These are phyloP conservation scores for Trissolcus japonicus DNA, from an alignment of 2,888 invertebrate genomes.

Conservation along the genomic window DNA sequence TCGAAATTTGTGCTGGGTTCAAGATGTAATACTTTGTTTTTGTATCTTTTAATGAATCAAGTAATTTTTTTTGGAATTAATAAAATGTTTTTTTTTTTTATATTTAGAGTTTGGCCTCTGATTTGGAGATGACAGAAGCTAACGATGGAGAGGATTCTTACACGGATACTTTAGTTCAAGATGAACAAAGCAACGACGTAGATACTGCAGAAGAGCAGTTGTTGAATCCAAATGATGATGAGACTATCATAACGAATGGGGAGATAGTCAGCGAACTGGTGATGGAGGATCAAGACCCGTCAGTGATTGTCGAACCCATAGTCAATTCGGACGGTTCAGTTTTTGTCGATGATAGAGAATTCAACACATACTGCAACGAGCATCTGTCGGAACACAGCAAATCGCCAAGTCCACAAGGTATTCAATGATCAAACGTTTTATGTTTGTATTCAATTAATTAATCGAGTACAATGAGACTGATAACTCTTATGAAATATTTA, in stretches of 20 bases:
- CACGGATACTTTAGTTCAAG: slow-evolving; percentile 65
- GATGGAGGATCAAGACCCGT: slow-evolving; percentile 72
- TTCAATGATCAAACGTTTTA: background rate
- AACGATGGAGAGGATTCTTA: slow-evolving; percentile 72
- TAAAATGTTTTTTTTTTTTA: background rate
- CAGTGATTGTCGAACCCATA: slow-evolving; percentile 72
- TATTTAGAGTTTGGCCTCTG: slow-evolving; percentile 65
- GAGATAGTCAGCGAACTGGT: slow-evolving; percentile 72
- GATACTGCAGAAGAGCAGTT: slow-evolving; percentile 66
- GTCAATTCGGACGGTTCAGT: slow-evolving; percentile 72
- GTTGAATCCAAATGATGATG: slow-evolving; percentile 63
- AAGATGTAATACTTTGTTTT: slow-evolving; percentile 63
- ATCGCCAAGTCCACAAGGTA: slow-evolving; percentile 24
- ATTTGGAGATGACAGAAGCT: slow-evolving; percentile 68
- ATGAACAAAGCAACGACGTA: slow-evolving; percentile 68
- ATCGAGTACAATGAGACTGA: background rate
- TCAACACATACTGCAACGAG: slow-evolving; percentile 68
- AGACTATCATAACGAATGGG: slow-evolving; percentile 68
- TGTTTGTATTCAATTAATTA: background rate
- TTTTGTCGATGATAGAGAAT: slow-evolving; percentile 71
- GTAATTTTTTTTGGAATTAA: background rate
- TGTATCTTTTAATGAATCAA: too few relatives aligned
- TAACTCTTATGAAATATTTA: background rate
- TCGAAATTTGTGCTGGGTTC: slow-evolving; percentile 68
- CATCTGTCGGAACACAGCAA: slow-evolving; percentile 63